Conservation (phyloP, 2,888 invertebrate genomes). For the Euphydryas editha region DNA sequence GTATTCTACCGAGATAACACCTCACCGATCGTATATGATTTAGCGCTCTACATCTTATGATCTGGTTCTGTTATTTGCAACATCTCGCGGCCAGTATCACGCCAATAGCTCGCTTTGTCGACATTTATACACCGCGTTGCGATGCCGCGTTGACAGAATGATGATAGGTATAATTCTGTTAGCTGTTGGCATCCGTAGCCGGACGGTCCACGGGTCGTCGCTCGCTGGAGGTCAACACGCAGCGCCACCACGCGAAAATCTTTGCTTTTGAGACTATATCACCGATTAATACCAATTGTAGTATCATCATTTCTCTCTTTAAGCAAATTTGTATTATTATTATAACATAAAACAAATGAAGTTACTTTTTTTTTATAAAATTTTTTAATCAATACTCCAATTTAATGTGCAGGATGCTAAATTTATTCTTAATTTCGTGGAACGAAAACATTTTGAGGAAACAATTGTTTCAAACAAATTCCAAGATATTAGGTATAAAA, state of each 20-base stretch:
- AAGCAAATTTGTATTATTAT: not conserved
- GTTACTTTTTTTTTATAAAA: too few species aligned
- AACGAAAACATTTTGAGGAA: too few species aligned
- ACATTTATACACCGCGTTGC: constrained; percentile 3
- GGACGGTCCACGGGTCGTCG: constrained; percentile 68
- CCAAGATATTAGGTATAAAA: too few species aligned
- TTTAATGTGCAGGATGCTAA: too few species aligned
- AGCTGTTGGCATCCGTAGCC: constrained; percentile 40
- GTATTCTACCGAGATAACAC: not conserved
- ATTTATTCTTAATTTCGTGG: too few species aligned
- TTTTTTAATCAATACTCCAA: too few species aligned
- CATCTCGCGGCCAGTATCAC: not conserved
- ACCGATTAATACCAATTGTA: constrained; percentile 18
- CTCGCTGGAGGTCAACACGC: constrained; percentile 77
- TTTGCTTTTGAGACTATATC: constrained; percentile 19
- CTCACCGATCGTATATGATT: not conserved
- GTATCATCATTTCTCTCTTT: not conserved
- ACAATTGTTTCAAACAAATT: too few species aligned
- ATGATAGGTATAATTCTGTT: constrained; percentile 30
- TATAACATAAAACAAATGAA: not conserved
- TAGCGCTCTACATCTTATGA: constrained; percentile 2
- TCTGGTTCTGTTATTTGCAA: not conserved
- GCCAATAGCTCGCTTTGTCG: not conserved
- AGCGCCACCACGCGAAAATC: constrained; percentile 44
- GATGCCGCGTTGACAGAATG: constrained; percentile 16